Conservation (phyloP, 2,888 invertebrate genomes). For the Drosophila paramelanica region DNA sequence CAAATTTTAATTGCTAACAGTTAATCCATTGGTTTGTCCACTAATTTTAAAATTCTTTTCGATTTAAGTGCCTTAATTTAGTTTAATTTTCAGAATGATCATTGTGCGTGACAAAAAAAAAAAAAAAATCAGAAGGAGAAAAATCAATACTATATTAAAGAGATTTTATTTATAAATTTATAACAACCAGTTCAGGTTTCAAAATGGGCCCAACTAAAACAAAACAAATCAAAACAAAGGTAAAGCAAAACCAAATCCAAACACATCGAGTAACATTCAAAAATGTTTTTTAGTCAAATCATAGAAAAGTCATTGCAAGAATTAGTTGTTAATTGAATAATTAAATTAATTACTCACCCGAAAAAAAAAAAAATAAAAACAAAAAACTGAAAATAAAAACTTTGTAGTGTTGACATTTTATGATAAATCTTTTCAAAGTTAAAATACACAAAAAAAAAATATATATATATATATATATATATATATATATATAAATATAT, state of each 20-base stretch:
- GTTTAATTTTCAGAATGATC: constrained; percentile 38
- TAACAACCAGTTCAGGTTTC: constrained; percentile 75
- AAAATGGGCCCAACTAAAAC: constrained; percentile 71
- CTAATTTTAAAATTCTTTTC: constrained; percentile 41
- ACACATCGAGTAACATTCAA: constrained; percentile 76
- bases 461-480: not conserved
- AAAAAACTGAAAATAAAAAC: constrained; percentile 18
- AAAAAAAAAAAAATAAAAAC: not conserved
- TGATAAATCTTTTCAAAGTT: constrained; percentile 49
- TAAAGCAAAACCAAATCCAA: constrained; percentile 43
- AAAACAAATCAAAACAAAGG: constrained; percentile 33
- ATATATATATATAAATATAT: constrained; percentile 26
- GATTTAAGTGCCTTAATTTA: constrained; percentile 79
- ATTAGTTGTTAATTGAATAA: constrained; percentile 54
- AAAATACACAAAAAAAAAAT: constrained; percentile 19
- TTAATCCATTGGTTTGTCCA: constrained; percentile 22
- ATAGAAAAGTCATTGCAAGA: constrained; percentile 13
- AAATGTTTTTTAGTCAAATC: constrained; percentile 71
- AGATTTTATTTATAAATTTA: constrained; percentile 40
- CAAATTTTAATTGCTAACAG: constrained; percentile 42
- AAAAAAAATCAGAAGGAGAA: not conserved
- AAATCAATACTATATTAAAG: constrained; percentile 15
- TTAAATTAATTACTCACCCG: constrained; percentile 47
- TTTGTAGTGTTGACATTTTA: constrained; percentile 62
- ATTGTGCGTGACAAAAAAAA: not conserved